Evolutionary conservation across 2,113 vertebrate species (phyloP).

Genomic region (Coregonus clupeaformis): DNA sequence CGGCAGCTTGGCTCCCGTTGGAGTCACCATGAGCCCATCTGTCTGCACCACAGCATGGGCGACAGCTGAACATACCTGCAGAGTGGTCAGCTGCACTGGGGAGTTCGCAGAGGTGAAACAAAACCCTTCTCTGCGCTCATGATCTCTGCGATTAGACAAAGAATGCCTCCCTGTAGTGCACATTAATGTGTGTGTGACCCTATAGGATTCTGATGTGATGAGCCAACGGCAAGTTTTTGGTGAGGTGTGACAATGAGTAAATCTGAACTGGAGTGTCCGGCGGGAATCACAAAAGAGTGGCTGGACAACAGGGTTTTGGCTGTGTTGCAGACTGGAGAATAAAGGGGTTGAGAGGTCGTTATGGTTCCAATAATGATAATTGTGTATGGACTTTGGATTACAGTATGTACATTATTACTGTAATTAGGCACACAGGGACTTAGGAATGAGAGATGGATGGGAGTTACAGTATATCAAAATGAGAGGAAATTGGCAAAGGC

Average conservation of each 20-base stretch:
- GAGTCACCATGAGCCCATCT: conserved; percentile 63
- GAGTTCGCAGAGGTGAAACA: conserved; percentile 69
- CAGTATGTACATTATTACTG: background rate
- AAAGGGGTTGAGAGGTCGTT: background rate
- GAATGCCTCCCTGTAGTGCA: conserved; percentile 11
- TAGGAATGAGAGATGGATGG: background rate
- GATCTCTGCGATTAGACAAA: conserved; percentile 59
- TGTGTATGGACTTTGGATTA: background rate
- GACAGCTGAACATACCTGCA: conserved; percentile 80
- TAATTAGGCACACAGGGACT: background rate
- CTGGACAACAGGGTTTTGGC: background rate
- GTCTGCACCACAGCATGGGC: conserved; percentile 60
- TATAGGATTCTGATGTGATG: conserved; percentile 47
- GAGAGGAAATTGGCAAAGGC: background rate
- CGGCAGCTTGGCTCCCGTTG: conserved; percentile 45
- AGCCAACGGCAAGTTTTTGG: conserved; percentile 53
- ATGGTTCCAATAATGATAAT: background rate
- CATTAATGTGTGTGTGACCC: conserved; percentile 34
- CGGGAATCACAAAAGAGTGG: conserved; percentile 39
- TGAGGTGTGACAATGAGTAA: conserved; percentile 50
- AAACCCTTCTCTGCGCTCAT: conserved; percentile 67
- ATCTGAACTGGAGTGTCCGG: conserved; percentile 51
- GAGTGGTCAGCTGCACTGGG: conserved; percentile 55
- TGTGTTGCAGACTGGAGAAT: background rate
- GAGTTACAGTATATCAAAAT: background rate